Percentiles rank a stretch among this genome's conserved stretches.
phyloP scores from a whole-genome alignment of 2,797 vertebrate genomes.

The Podarcis siculus region DNA sequence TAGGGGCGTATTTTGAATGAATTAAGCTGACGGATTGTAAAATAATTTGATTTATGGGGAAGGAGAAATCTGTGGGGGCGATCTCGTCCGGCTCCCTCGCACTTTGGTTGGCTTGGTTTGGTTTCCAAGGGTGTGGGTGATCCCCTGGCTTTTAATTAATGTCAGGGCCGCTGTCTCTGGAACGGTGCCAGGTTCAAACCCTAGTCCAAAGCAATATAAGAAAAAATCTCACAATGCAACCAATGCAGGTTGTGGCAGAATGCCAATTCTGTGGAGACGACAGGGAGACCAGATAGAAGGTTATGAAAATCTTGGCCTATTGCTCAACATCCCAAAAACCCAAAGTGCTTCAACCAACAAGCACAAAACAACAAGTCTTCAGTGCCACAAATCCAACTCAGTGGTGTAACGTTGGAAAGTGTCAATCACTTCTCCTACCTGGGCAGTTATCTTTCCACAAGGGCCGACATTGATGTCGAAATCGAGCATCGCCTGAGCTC shows the following conservation, averaged over 20 bases:
- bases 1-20: constrained; percentile 56
- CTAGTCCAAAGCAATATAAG: too few relatives aligned
- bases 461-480: too few relatives aligned
- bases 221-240: not conserved
- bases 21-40: constrained; percentile 61
- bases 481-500: too few relatives aligned
- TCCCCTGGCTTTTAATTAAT: not conserved
- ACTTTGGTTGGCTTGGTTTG: fast-evolving
- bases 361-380: too few relatives aligned
- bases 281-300: not conserved
- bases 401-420: too few relatives aligned
- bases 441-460: too few relatives aligned
- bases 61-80: constrained; percentile 48
- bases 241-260: not conserved
- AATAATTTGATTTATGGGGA: constrained; percentile 69
- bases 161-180: not conserved
- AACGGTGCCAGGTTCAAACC: not conserved
- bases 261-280: not conserved
- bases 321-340: too few relatives aligned
- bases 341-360: too few relatives aligned
- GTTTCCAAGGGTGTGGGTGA: constrained; percentile 21
- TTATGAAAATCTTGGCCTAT: too few relatives aligned
- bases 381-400: too few relatives aligned
- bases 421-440: too few relatives aligned
- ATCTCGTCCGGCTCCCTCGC: not conserved